A percentile compares a stretch with the other conserved stretches of the same genome.
Conservation (phyloP, 2,888 invertebrate species). For the Chymomyza amoena region DNA sequence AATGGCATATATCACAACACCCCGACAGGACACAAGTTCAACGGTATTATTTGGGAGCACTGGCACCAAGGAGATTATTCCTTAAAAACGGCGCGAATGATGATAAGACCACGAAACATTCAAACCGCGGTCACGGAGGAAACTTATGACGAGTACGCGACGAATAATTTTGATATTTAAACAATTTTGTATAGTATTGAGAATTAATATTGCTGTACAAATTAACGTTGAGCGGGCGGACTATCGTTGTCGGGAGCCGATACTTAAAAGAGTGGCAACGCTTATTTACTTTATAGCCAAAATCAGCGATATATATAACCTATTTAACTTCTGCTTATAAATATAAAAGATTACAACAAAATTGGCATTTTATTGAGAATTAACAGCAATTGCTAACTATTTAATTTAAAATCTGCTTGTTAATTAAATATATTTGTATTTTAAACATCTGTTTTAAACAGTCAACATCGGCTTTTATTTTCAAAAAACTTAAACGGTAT, state of each 20-base stretch:
- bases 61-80: constrained; percentile 81
- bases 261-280: neutral
- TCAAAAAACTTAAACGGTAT: too few species aligned
- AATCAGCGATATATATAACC: too few species aligned
- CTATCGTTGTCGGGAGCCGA: neutral
- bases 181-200: neutral
- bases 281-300: too few species aligned
- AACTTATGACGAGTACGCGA: constrained; percentile 23
- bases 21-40: constrained; percentile 79
- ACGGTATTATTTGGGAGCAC: constrained; percentile 82
- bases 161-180: constrained; percentile 13
- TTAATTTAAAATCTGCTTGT: too few species aligned
- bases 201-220: neutral
- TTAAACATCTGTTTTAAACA: too few species aligned
- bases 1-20: constrained; percentile 80
- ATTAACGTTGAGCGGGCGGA: neutral
- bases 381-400: too few species aligned
- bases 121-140: constrained; percentile 17
- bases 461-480: too few species aligned
- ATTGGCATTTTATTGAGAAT: too few species aligned
- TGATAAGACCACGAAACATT: constrained; percentile 66
- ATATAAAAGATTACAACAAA: too few species aligned
- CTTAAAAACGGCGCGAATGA: constrained; percentile 80
- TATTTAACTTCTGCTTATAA: too few species aligned
- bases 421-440: too few species aligned